These are phyloP conservation scores for Cyanoderma ruficeps DNA, from an alignment of 2,113 vertebrate genomes.

Conservation along the genomic window DNA sequence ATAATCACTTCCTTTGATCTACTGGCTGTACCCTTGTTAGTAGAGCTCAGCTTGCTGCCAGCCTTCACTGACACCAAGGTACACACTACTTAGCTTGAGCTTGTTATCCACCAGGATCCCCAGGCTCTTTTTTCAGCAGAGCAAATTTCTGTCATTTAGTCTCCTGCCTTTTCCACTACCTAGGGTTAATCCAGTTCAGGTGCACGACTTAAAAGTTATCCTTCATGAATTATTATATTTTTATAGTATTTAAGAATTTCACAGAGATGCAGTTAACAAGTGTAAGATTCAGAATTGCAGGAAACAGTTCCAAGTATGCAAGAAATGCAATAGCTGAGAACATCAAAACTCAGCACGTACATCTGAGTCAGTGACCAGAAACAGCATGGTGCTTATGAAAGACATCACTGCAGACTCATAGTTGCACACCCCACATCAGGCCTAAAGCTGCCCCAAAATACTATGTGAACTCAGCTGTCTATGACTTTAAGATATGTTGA, in stretches of 20 bases:
- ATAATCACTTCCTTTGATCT: neutral
- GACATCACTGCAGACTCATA: neutral
- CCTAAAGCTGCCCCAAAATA: neutral
- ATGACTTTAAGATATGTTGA: neutral
- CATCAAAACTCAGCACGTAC: neutral
- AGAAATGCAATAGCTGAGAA: neutral
- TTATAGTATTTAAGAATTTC: neutral
- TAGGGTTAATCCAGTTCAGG: neutral
- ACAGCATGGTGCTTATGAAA: neutral
- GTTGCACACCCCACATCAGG: neutral
- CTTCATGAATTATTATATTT: neutral
- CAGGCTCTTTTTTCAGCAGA: neutral
- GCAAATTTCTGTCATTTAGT: neutral
- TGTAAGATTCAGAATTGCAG: neutral
- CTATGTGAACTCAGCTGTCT: neutral
- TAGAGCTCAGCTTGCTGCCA: neutral
- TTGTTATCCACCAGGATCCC: neutral
- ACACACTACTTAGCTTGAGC: neutral
- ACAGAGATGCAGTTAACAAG: neutral
- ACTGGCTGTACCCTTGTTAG: neutral
- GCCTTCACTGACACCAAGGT: neutral
- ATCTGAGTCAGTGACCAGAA: neutral
- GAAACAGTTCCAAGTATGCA: neutral
- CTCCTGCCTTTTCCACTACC: neutral
- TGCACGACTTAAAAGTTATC: neutral